These are phyloP conservation scores for Catocala fraxini DNA, from an alignment of 2,888 invertebrate species.

Conservation along the genomic window DNA sequence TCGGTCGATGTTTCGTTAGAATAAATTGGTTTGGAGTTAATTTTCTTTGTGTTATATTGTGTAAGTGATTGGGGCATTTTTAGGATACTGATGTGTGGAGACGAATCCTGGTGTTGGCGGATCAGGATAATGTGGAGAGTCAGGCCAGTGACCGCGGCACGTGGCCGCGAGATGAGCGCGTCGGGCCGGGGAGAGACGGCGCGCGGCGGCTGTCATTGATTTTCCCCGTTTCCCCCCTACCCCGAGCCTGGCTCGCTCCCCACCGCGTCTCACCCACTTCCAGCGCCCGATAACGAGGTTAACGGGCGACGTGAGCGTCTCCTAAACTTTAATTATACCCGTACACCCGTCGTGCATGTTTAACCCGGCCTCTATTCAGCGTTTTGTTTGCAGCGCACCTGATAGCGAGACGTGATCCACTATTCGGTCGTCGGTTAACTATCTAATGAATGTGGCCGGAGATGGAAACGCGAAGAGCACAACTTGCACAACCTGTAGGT, in stretches of 20 bases:
- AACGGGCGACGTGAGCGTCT: constrained; percentile 88
- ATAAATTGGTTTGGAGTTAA: neutral
- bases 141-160: constrained; percentile 86
- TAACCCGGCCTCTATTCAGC: constrained; percentile 84
- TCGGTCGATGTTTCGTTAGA: constrained; percentile 7
- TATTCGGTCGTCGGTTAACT: constrained; percentile 72
- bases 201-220: constrained; percentile 88
- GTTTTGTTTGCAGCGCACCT: constrained; percentile 85
- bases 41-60: neutral
- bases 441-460: constrained; percentile 73
- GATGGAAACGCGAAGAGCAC: constrained; percentile 66
- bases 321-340: constrained; percentile 88
- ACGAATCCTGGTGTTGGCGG: constrained; percentile 53
- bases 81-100: constrained; percentile 35
- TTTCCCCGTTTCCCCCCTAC: constrained; percentile 81
- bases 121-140: constrained; percentile 66
- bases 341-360: constrained; percentile 87
- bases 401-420: constrained; percentile 80
- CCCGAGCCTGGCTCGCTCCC: constrained; percentile 75
- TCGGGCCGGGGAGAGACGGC: constrained; percentile 84
- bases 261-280: constrained; percentile 87
- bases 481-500: constrained; percentile 58
- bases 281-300: constrained; percentile 88
- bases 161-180: constrained; percentile 86
- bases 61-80: constrained; percentile 23